These are phyloP conservation scores for Acrobasis consociella DNA, from an alignment of 2,888 invertebrate genomes.

Conservation along the genomic window DNA sequence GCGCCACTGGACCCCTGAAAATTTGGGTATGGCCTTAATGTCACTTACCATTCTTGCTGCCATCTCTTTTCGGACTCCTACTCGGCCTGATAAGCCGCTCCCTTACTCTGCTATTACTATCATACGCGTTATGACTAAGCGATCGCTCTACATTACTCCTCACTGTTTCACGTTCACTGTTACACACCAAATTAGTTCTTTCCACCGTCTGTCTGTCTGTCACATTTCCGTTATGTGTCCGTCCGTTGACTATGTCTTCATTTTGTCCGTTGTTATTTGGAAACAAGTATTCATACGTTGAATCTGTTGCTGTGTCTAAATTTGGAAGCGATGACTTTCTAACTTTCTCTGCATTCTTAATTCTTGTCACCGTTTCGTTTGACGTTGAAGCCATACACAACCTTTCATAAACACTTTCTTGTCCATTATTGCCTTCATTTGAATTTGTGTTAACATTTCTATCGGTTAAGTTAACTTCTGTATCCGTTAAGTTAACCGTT, in stretches of 20 bases:
- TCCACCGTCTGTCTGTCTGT: too few species aligned
- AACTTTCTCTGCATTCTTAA: slow-evolving; percentile 53
- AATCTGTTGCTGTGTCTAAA: slow-evolving; percentile 54
- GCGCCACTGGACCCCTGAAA: too few species aligned
- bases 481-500: slow-evolving; percentile 58
- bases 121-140: slow-evolving; percentile 67
- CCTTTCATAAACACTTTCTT: slow-evolving; percentile 60
- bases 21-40: too few species aligned
- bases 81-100: slow-evolving; percentile 50
- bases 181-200: slow-evolving; percentile 22
- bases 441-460: slow-evolving; percentile 32
- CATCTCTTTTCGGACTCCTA: slow-evolving; percentile 57
- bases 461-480: slow-evolving; percentile 39
- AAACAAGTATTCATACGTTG: slow-evolving; percentile 68
- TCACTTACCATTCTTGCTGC: slow-evolving; percentile 8
- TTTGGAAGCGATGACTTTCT: slow-evolving; percentile 71
- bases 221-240: neutral
- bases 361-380: slow-evolving; percentile 48
- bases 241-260: slow-evolving; percentile 6
- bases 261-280: slow-evolving; percentile 45
- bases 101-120: slow-evolving; percentile 47
- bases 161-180: slow-evolving; percentile 41
- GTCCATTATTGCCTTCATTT: slow-evolving; percentile 37
- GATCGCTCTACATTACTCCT: slow-evolving; percentile 62
- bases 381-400: slow-evolving; percentile 72